Percentiles rank a stretch among this genome's conserved stretches.
These are phyloP conservation scores for Helicolenus hilgendorfi DNA, from an alignment of 2,797 vertebrate species.

Conservation along the genomic window DNA sequence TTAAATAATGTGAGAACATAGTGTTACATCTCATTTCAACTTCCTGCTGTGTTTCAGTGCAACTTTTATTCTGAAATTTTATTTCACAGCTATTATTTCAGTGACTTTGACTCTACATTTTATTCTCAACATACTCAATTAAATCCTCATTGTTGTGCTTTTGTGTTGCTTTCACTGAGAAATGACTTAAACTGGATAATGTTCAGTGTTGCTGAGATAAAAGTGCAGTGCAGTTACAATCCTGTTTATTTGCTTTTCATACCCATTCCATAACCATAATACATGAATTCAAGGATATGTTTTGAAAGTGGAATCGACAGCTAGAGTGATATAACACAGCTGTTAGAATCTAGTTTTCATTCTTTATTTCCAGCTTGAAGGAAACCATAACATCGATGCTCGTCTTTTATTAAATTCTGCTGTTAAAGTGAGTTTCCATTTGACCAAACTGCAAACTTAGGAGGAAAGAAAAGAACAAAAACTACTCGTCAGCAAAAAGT, in stretches of 20 bases:
- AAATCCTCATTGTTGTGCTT: neutral
- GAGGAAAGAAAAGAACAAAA: no score
- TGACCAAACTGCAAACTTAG: neutral
- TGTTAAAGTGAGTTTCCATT: neutral
- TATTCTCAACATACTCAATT: neutral
- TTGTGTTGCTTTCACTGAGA: neutral
- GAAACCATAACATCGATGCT: neutral
- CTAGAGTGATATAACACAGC: neutral
- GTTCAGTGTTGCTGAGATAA: neutral
- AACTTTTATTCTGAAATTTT: neutral
- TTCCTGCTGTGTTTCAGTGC: neutral
- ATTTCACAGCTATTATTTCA: neutral
- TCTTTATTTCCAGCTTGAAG: neutral
- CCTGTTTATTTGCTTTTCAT: neutral
- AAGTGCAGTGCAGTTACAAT: neutral
- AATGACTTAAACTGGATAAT: neutral
- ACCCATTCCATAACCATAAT: neutral
- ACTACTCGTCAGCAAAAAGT: rapidly evolving
- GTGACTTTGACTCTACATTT: neutral
- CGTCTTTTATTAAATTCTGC: neutral
- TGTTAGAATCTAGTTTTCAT: neutral
- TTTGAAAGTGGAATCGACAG: neutral
- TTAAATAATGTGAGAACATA: no score
- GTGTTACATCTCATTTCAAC: neutral
- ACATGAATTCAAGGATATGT: neutral